phyloP scores from a whole-genome alignment of 2,113 vertebrate genomes.

The Psophia crepitans region DNA sequence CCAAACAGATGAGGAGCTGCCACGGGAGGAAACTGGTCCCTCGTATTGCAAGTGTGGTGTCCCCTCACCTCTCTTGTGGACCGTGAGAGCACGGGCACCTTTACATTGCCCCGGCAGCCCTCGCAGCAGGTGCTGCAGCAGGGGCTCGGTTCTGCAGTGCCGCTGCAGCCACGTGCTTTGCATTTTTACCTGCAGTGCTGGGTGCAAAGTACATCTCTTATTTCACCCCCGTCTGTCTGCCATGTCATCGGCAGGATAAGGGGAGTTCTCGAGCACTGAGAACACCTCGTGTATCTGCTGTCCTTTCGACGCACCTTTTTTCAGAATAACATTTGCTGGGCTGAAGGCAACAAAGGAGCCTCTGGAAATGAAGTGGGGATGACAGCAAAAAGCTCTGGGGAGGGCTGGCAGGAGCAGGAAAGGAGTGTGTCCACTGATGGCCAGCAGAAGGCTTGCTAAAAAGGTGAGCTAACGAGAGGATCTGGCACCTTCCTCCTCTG shows the following conservation, averaged over 20 bases:
- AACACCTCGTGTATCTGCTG: background rate
- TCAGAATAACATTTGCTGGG: background rate
- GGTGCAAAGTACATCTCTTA: background rate
- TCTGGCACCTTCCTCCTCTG: background rate
- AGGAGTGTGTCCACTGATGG: background rate
- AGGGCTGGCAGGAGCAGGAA: background rate
- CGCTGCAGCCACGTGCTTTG: background rate
- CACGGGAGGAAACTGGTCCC: background rate
- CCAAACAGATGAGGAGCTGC: background rate
- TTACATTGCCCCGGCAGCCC: background rate
- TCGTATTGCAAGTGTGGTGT: background rate
- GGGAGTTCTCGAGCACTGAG: background rate
- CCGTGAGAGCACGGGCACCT: background rate
- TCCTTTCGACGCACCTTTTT: background rate
- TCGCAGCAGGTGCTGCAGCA: background rate
- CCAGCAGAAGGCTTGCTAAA: background rate
- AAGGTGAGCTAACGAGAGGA: background rate
- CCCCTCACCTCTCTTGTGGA: background rate
- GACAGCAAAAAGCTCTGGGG: background rate
- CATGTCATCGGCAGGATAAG: rapidly evolving
- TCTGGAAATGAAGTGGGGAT: background rate
- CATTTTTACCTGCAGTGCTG: background rate
- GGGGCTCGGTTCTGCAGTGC: background rate
- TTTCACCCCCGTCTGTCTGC: background rate
- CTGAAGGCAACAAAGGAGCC: background rate